Percentiles rank a stretch among this genome's conserved stretches.
Evolutionary conservation across 1,140 invertebrate genomes (phyloP).

Genomic region (Dysdera silvatica): DNA sequence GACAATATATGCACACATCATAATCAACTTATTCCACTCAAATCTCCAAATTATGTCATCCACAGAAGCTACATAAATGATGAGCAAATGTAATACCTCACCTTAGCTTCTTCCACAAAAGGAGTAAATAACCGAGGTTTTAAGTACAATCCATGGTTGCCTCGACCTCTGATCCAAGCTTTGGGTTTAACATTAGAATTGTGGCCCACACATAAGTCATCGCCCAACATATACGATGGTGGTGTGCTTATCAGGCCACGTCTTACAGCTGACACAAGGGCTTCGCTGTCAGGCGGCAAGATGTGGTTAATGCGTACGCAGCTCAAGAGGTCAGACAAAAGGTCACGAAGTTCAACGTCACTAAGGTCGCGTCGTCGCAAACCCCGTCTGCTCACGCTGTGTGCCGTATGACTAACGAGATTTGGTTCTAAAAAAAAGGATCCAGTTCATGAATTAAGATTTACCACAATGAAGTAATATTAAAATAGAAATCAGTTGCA

Average conservation of each 20-base stretch:
- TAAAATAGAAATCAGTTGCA: too few species aligned
- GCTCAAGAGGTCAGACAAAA: conserved; percentile 70
- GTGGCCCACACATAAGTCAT: conserved; percentile 38
- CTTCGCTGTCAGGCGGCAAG: conserved; percentile 73
- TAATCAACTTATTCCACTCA: too few species aligned
- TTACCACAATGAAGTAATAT: too few species aligned
- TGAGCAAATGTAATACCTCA: conserved; percentile 38
- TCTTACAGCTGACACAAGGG: conserved; percentile 62
- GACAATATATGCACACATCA: too few species aligned
- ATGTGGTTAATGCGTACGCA: conserved; percentile 82
- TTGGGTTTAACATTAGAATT: conserved; percentile 43
- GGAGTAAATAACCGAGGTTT: conserved; percentile 83
- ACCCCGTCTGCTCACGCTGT: conserved; percentile 76
- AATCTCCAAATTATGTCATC: background rate
- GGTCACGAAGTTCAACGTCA: conserved; percentile 77
- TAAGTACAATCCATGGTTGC: conserved; percentile 66
- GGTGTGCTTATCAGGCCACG: conserved; percentile 76
- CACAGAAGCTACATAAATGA: conserved; percentile 2
- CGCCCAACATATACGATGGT: conserved; percentile 75
- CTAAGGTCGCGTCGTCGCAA: conserved; percentile 74
- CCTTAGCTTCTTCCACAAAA: conserved; percentile 88
- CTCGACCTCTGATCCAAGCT: conserved; percentile 60
- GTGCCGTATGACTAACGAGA: conserved; percentile 79
- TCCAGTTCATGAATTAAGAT: too few species aligned
- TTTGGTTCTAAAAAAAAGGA: conserved; percentile 64